Base-by-base conservation (phyloP, 2,797 vertebrate genomes). In the Hapalemur alaotrensis region DNA sequence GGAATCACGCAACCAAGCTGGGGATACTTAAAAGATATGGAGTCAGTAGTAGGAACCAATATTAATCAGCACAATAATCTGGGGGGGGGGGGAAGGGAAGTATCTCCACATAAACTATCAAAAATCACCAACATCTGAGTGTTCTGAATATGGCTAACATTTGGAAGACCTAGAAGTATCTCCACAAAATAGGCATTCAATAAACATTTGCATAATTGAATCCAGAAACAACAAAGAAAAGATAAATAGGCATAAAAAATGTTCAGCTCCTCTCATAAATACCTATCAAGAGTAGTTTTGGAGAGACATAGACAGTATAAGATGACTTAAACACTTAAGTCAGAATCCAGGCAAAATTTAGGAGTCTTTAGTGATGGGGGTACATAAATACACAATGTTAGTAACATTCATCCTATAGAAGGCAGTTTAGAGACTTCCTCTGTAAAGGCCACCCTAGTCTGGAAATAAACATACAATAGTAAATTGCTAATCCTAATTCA, bases 291-390 rank as follows among this genome's bases (percentile, higher is more conserved):
- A 92, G 2, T 65, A 61, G 52, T 69, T 92, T 25, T 86, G 38
- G n/a, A 38, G 15, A 91, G 52, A 65, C 73, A 12, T 1, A 35
- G 54, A 89, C 2, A 65, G 48, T 63, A 86, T 25, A 93, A 95
- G 28, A 25, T 67, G 41, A 84, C 18, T 87, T 79, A 59, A 82
- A 89, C 50, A 67, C 35, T 50, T 76, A 69, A 75, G 84, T 91
- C 67, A 88, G 30, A 95, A 91, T 70, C 35, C n/a, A 73, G 35
- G 73, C 35, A 61, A 91, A 82, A 86, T 73, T 67, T 18, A 95
- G 22, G 23, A 82, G 13, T 2, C 35, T 43, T 72, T 43, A 79
- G 43, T 43, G 5, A 52, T 46, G 13, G n/a, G 54, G 17, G 48
- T 48, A 93, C 35, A n/a, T 61, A 89, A 73, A 89, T 50, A 96